phyloP scores from a whole-genome alignment of 2,113 vertebrate species.

The Vulpes lagopus region DNA sequence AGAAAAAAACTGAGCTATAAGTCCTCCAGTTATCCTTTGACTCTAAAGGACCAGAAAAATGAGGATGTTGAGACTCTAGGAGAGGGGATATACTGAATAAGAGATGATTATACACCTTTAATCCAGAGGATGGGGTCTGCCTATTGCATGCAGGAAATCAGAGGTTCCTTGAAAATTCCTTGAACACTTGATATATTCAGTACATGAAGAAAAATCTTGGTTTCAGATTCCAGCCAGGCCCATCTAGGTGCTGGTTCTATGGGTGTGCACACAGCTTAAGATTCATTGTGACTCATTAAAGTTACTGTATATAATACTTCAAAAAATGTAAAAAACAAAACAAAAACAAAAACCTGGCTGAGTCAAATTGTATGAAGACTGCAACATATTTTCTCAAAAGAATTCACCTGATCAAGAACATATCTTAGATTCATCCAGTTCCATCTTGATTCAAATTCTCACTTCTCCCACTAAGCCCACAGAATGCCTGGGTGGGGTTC shows the following conservation, averaged over 20 bases:
- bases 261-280: neutral
- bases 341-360: neutral
- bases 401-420: constrained; percentile 25
- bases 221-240: constrained; percentile 1
- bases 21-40: neutral
- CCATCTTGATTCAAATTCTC: constrained; percentile 50
- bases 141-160: neutral
- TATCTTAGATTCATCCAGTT: neutral
- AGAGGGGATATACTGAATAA: neutral
- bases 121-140: neutral
- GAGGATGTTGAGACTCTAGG: neutral
- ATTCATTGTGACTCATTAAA: neutral
- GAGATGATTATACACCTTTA: neutral
- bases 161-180: constrained; percentile 23
- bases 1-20: neutral
- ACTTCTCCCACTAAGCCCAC: constrained; percentile 14
- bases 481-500: constrained; percentile 37
- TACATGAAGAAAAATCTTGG: neutral
- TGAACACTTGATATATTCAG: neutral
- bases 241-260: neutral
- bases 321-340: neutral
- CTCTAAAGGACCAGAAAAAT: neutral
- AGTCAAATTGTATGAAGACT: neutral
- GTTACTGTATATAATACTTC: neutral
- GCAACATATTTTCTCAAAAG: constrained; percentile 55